A percentile compares a stretch with the other conserved stretches of the same genome.
These are phyloP conservation scores for Xanthorhoe spadicearia DNA, from an alignment of 2,888 invertebrate genomes.

Conservation along the genomic window DNA sequence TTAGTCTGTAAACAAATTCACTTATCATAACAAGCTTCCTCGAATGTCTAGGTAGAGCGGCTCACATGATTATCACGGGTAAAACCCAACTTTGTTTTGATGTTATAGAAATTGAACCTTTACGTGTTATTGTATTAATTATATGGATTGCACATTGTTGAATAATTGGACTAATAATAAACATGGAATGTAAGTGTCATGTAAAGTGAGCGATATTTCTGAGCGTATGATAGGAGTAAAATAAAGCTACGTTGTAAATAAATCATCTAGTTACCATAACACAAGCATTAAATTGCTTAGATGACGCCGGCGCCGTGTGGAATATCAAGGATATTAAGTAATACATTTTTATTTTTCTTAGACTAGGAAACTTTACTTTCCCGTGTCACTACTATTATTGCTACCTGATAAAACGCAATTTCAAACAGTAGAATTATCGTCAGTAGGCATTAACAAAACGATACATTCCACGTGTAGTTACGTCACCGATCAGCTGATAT, in stretches of 20 bases:
- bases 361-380: too few species aligned
- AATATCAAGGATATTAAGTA: too few species aligned
- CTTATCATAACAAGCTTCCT: slow-evolving; percentile 13
- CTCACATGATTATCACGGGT: slow-evolving; percentile 8
- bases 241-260: too few species aligned
- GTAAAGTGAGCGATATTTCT: background rate
- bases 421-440: background rate
- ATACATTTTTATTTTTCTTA: too few species aligned
- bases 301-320: too few species aligned
- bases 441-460: slow-evolving; percentile 4
- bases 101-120: slow-evolving; percentile 14
- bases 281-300: too few species aligned
- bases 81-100: slow-evolving; percentile 22
- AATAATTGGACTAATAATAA: background rate
- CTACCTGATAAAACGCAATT: too few species aligned
- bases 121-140: slow-evolving; percentile 10
- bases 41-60: background rate
- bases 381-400: too few species aligned
- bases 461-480: slow-evolving; percentile 21
- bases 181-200: slow-evolving; percentile 2
- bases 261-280: too few species aligned
- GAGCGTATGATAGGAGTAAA: background rate
- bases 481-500: slow-evolving; percentile 26
- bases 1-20: slow-evolving; percentile 8
- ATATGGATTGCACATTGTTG: background rate